Percentiles rank a stretch among this genome's conserved stretches.
phyloP scores from a whole-genome alignment of 2,113 vertebrate species.

The Chrysochloris asiatica region DNA sequence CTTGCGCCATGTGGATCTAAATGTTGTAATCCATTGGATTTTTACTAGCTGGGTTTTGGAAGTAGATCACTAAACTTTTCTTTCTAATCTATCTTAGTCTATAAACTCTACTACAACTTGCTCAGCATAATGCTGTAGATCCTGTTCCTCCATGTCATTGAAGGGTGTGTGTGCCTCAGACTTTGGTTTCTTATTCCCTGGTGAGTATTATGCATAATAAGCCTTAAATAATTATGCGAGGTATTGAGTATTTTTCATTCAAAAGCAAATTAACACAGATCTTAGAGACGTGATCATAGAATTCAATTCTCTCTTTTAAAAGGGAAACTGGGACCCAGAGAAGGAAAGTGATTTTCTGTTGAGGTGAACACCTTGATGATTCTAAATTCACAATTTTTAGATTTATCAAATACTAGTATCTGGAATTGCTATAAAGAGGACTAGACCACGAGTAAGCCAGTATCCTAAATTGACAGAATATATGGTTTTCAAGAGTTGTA shows the following conservation, averaged over 20 bases:
- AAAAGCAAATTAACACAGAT: background rate
- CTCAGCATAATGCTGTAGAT: background rate
- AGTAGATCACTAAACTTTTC: background rate
- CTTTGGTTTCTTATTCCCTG: background rate
- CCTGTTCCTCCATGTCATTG: background rate
- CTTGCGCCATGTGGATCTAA: background rate
- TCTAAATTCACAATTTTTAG: background rate
- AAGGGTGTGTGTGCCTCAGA: background rate
- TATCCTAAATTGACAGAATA: background rate
- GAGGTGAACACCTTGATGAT: background rate
- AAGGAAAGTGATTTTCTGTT: slow-evolving; percentile 20
- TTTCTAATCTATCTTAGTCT: background rate
- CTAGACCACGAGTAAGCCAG: background rate
- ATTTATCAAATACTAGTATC: background rate
- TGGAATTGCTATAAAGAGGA: too few species aligned
- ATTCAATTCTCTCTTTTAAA: slow-evolving; percentile 4
- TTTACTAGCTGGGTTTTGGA: background rate
- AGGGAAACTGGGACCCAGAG: background rate
- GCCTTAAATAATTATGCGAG: slow-evolving; percentile 17
- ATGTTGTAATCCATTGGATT: background rate
- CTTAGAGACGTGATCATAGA: background rate
- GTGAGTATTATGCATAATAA: background rate
- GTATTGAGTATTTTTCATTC: slow-evolving; percentile 11
- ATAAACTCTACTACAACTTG: background rate
- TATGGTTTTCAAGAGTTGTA: too few species aligned